These are phyloP conservation scores for Scaptomyza tumidula DNA, from an alignment of 2,888 invertebrate species.

Conservation along the genomic window DNA sequence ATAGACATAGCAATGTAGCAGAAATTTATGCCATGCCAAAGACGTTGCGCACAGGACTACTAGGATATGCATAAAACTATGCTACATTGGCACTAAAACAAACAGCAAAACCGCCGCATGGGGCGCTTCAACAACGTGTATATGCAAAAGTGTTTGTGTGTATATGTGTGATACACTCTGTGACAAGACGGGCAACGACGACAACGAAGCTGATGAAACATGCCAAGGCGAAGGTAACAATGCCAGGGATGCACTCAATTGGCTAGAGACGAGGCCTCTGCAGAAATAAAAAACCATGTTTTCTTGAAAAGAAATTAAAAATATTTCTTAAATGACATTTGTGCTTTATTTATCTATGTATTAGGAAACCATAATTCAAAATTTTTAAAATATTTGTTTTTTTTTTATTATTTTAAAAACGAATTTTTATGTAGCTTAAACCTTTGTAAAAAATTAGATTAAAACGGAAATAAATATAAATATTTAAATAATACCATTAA, in stretches of 20 bases:
- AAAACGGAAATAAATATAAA: no score
- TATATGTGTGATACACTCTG: slow-evolving; percentile 29
- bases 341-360: background rate
- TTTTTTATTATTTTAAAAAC: no score
- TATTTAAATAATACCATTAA: no score
- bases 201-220: slow-evolving; percentile 55
- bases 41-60: slow-evolving; percentile 59
- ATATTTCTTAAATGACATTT: background rate
- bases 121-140: slow-evolving; percentile 39
- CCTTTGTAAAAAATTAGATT: no score
- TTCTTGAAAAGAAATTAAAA: background rate
- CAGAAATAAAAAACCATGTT: background rate
- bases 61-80: slow-evolving; percentile 79
- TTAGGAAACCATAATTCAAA: background rate
- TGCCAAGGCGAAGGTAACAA: slow-evolving; percentile 62
- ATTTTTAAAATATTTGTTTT: no score
- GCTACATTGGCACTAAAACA: slow-evolving; percentile 81
- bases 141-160: slow-evolving; percentile 32
- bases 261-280: slow-evolving; percentile 9
- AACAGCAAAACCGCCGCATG: slow-evolving; percentile 65
- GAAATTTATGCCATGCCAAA: slow-evolving; percentile 61
- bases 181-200: slow-evolving; percentile 57
- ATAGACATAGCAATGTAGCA: slow-evolving; percentile 18
- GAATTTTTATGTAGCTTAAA: no score
- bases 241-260: slow-evolving; percentile 51